Evolutionary conservation across 2,888 invertebrate genomes (phyloP).

Genomic region (Agrenia bidenticulata): DNA sequence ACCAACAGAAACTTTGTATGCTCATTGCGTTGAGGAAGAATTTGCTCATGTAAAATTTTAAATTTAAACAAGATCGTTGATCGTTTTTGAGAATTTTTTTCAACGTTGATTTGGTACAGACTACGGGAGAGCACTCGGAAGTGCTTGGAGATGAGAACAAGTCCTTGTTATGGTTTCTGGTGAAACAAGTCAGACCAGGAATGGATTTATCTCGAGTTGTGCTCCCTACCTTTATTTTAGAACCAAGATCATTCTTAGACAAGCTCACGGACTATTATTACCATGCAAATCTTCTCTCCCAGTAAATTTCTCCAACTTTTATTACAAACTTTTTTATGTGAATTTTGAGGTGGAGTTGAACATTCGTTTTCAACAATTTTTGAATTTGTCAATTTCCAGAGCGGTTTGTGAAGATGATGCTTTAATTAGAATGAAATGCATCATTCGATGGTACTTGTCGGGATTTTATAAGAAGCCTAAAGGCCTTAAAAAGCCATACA

Average conservation of each 20-base stretch:
- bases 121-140: slow-evolving; percentile 80
- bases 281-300: slow-evolving; percentile 82
- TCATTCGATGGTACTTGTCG: slow-evolving; percentile 88
- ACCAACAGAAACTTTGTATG: slow-evolving; percentile 35
- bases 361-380: too few relatives aligned
- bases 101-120: too few relatives aligned
- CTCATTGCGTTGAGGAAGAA: slow-evolving; percentile 35
- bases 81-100: background rate
- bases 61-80: background rate
- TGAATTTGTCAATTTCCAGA: slow-evolving; percentile 63
- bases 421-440: slow-evolving; percentile 81
- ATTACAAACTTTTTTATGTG: too few relatives aligned
- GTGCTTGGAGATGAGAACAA: slow-evolving; percentile 94
- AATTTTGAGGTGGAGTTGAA: too few relatives aligned
- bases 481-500: slow-evolving; percentile 93
- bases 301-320: slow-evolving; percentile 65
- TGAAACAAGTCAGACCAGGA: slow-evolving; percentile 78
- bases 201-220: slow-evolving; percentile 95
- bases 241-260: slow-evolving; percentile 89
- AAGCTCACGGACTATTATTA: slow-evolving; percentile 92
- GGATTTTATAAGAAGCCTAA: slow-evolving; percentile 93
- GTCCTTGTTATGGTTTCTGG: slow-evolving; percentile 87
- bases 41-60: slow-evolving; percentile 43
- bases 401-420: slow-evolving; percentile 84
- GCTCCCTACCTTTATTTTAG: slow-evolving; percentile 89